Conservation (phyloP, 2,888 invertebrate genomes). For the Agrochola lychnidis region DNA sequence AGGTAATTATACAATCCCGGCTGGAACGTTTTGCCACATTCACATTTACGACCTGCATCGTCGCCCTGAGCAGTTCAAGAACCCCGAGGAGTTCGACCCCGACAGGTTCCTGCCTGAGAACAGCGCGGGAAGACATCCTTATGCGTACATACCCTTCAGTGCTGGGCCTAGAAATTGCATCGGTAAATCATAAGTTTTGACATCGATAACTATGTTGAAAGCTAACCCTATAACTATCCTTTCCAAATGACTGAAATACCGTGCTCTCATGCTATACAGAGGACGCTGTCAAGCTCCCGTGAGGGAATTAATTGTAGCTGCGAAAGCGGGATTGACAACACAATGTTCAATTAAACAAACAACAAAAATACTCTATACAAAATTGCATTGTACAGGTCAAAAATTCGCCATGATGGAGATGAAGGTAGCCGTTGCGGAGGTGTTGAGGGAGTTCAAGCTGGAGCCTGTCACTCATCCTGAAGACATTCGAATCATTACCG, state of each 20-base stretch:
- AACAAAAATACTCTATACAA: neutral
- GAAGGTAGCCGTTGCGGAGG: constrained; percentile 88
- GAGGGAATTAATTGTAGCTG: neutral
- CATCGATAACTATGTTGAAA: neutral
- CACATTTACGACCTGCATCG: constrained; percentile 92
- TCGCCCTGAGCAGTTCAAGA: constrained; percentile 91
- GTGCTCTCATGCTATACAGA: neutral
- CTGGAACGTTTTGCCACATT: constrained; percentile 87
- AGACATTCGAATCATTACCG: too few species aligned
- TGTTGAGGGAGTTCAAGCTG: too few species aligned
- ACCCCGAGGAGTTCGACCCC: constrained; percentile 93
- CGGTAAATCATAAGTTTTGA: constrained; percentile 58
- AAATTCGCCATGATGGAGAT: constrained; percentile 92
- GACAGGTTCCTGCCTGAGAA: constrained; percentile 92
- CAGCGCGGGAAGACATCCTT: constrained; percentile 90
- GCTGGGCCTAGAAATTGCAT: constrained; percentile 93
- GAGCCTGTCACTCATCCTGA: too few species aligned
- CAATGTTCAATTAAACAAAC: neutral
- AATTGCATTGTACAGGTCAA: constrained; percentile 84
- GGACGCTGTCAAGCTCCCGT: neutral
- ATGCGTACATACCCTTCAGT: constrained; percentile 92
- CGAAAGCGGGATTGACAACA: neutral
- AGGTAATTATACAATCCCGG: constrained; percentile 89
- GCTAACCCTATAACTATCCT: neutral
- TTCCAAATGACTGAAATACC: neutral